A percentile compares a stretch with the other conserved stretches of the same genome.
Evolutionary conservation across 2,888 invertebrate species (phyloP).

Genomic region (Neoascia interrupta): DNA sequence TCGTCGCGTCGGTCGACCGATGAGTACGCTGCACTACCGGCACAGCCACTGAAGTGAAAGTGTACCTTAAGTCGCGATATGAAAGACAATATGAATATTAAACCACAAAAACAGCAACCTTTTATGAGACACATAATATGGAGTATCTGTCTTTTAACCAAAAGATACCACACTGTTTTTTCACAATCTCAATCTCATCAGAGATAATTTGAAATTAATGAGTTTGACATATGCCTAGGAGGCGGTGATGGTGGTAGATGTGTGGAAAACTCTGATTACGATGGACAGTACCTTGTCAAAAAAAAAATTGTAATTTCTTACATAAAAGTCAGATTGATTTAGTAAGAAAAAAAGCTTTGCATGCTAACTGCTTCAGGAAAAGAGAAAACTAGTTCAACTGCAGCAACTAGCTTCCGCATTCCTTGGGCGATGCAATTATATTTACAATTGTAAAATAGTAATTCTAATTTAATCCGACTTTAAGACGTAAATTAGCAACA

Average conservation of each 20-base stretch:
- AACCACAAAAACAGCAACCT: slow-evolving; percentile 6
- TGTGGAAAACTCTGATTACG: slow-evolving; percentile 14
- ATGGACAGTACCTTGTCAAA: not conserved
- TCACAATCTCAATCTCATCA: slow-evolving; percentile 24
- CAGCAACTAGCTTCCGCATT: slow-evolving; percentile 27
- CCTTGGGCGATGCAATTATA: slow-evolving; percentile 14
- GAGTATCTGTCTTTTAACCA: too few species aligned
- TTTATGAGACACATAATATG: too few species aligned
- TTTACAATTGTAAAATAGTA: too few species aligned
- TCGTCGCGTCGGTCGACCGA: too few species aligned
- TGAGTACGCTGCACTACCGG: slow-evolving; percentile 25
- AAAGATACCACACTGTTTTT: too few species aligned
- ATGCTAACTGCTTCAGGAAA: not conserved
- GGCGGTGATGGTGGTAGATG: too few species aligned
- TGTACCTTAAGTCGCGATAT: not conserved
- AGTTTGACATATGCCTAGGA: slow-evolving; percentile 18
- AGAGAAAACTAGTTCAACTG: slow-evolving; percentile 13
- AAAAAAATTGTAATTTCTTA: slow-evolving; percentile 14
- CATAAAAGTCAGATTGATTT: slow-evolving; percentile 12
- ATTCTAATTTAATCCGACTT: too few species aligned
- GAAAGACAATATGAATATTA: not conserved
- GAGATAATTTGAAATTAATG: slow-evolving; percentile 51
- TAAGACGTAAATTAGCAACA: too few species aligned
- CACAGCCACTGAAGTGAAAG: slow-evolving; percentile 23
- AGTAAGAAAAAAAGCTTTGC: not conserved